Percentiles rank a stretch among this genome's conserved stretches.
These are phyloP conservation scores for Lepilemur septentrionalis DNA, from an alignment of 2,797 vertebrate species.

Conservation along the genomic window DNA sequence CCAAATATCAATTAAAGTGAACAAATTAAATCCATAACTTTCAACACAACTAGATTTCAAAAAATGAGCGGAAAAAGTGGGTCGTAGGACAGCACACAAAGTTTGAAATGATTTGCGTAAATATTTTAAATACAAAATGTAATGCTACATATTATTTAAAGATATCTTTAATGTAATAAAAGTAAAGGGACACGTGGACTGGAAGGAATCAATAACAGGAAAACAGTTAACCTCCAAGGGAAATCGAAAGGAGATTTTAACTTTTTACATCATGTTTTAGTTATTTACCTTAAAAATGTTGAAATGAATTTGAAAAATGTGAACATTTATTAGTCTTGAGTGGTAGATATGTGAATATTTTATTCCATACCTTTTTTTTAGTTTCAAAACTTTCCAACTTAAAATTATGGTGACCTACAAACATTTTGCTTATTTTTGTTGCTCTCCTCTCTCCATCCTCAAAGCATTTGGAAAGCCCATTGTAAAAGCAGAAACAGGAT, in stretches of 20 bases:
- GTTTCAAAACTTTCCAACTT: not conserved
- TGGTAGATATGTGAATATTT: not conserved
- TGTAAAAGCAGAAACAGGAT: not conserved
- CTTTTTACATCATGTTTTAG: not conserved
- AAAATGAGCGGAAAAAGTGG: not conserved
- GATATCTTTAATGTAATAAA: not conserved
- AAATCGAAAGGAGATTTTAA: not conserved
- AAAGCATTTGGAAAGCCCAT: not conserved
- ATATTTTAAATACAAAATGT: not conserved
- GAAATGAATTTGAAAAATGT: not conserved
- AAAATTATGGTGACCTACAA: not conserved
- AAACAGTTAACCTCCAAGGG: not conserved
- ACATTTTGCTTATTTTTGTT: not conserved
- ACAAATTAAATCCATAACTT: not conserved
- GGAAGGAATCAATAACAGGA: too few species aligned
- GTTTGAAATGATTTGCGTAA: not conserved
- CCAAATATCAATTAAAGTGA: not conserved
- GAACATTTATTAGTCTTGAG: not conserved
- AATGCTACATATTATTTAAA: not conserved
- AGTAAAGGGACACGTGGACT: not conserved
- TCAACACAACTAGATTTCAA: not conserved
- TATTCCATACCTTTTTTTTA: not conserved
- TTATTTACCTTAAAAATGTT: conserved; percentile 10
- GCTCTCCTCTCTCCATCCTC: not conserved
- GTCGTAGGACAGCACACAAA: not conserved